Evolutionary conservation across 2,888 invertebrate species (phyloP), one percentile per base, ranked within the genome.

Genomic region (Stictocephala bisonia): DNA sequence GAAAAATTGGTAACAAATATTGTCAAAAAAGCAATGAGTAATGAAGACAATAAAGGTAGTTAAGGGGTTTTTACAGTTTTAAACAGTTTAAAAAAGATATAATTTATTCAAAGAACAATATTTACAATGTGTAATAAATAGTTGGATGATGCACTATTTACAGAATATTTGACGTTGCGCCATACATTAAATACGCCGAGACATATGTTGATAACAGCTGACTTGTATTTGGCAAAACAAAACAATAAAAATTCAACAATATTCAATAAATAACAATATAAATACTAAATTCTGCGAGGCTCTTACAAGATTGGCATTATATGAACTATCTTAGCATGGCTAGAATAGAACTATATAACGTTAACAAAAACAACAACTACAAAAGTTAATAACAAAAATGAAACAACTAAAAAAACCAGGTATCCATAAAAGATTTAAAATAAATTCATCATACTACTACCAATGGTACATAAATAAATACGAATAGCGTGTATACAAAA

Each of bases 101-200:
- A 35, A 44, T 44, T 64, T 64, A 44, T 64, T 64, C 20, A 64
- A 40, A 44, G 44, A 64, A 64, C n/a, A 44, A 26, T 64, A 64
- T 64, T 44, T 64, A 64, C 64, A 64, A 44, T 44, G 20, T 60
- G 35, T 40, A 60, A 60, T 22, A 60, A 40, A 29, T n/a, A n/a
- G n/a, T n/a, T 64, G 4, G 18, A 64, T 64, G 44, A 64, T n/a
- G n/a, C n/a, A n/a, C n/a, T 64, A 64, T 44, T 41, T 64, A 64
- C 44, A 64, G n/a, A 3, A 35, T n/a, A n/a, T 22, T 13, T 64
- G 64, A 44, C 64, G 64, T 22, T 44, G 22, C 64, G 64, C 64
- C 64, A 64, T 64, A 64, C 64, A 64, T 18, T 24, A 44, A 22
- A 64, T 64, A 64, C 64, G 64, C 27, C 27, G 26, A 40, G 44